phyloP scores from a whole-genome alignment of 2,797 vertebrate species.

The Geotria australis region DNA sequence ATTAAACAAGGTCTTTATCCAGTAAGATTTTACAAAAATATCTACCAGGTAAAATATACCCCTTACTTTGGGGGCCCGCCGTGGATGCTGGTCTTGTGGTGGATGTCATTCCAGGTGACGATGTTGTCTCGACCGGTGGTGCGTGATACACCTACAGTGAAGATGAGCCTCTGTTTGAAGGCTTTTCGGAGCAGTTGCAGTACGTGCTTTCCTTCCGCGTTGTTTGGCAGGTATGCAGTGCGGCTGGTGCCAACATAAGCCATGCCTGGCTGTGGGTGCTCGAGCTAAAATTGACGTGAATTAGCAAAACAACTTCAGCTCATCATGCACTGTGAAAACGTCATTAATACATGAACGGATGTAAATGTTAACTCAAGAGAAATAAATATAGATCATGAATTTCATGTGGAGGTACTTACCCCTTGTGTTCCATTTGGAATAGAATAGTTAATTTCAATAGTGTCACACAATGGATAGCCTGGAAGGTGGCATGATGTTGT shows the following conservation, averaged over 20 bases:
- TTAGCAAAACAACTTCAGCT: background rate
- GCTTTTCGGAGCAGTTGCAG: constrained; percentile 51
- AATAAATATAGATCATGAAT: too few species aligned
- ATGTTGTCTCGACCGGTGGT: constrained; percentile 77
- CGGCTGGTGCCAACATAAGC: constrained; percentile 66
- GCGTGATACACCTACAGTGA: constrained; percentile 78
- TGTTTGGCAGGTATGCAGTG: constrained; percentile 78
- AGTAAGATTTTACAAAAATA: background rate
- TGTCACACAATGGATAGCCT: constrained; percentile 28
- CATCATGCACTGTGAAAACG: background rate
- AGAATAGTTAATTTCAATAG: too few species aligned
- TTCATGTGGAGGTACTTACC: too few species aligned
- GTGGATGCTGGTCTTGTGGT: constrained; percentile 80
- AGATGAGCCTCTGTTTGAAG: constrained; percentile 73
- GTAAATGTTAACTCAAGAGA: too few species aligned
- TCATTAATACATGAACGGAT: too few species aligned
- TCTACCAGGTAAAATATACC: background rate
- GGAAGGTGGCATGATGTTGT: constrained; percentile 44
- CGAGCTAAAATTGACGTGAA: constrained; percentile 18
- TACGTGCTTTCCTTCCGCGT: constrained; percentile 61
- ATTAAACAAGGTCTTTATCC: background rate
- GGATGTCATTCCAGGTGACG: constrained; percentile 90
- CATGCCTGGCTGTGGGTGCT: constrained; percentile 66
- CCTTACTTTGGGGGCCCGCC: constrained; percentile 63
- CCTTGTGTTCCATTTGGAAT: too few species aligned